Percentiles rank a stretch among this genome's conserved stretches.
phyloP scores from a whole-genome alignment of 2,797 vertebrate species.

The Coranthus polyacanthus region DNA sequence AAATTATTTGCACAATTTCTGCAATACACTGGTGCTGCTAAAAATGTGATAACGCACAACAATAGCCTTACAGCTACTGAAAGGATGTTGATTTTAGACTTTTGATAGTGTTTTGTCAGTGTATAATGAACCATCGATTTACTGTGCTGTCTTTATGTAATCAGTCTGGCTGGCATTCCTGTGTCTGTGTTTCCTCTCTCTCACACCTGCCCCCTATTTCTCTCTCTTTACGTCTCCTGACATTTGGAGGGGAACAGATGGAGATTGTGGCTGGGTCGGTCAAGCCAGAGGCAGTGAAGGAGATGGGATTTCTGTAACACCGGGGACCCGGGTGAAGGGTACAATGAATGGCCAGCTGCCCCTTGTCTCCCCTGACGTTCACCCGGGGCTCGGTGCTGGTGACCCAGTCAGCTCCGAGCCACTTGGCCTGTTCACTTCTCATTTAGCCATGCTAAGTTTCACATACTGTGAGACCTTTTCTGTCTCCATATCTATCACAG shows the following conservation, averaged over 20 bases:
- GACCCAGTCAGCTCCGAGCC: slow-evolving; percentile 48
- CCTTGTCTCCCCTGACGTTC: slow-evolving; percentile 57
- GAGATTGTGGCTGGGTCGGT: slow-evolving; percentile 69
- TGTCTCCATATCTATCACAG: slow-evolving; percentile 42
- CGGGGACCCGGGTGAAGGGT: slow-evolving; percentile 64
- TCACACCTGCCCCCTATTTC: slow-evolving; percentile 53
- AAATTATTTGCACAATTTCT: not conserved
- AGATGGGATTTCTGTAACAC: slow-evolving; percentile 72
- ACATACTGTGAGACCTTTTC: slow-evolving; percentile 36
- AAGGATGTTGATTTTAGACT: not conserved
- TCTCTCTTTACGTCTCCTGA: slow-evolving; percentile 65
- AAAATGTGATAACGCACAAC: slow-evolving; percentile 3
- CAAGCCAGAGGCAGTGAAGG: slow-evolving; percentile 72
- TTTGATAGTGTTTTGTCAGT: not conserved
- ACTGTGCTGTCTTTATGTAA: slow-evolving; percentile 45
- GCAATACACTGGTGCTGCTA: not conserved
- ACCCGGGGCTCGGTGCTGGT: slow-evolving; percentile 25
- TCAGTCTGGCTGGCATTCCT: slow-evolving; percentile 43
- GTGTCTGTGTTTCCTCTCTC: slow-evolving; percentile 26
- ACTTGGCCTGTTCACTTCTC: slow-evolving; percentile 22
- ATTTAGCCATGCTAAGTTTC: slow-evolving; percentile 49
- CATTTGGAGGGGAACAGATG: slow-evolving; percentile 80
- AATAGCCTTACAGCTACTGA: not conserved
- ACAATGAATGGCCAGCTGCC: slow-evolving; percentile 67
- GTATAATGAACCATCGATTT: slow-evolving; percentile 58